Evolutionary conservation across 2,113 vertebrate genomes (phyloP), one percentile per base, ranked within the genome.

Genomic region (Trematocara stigmaticum): DNA sequence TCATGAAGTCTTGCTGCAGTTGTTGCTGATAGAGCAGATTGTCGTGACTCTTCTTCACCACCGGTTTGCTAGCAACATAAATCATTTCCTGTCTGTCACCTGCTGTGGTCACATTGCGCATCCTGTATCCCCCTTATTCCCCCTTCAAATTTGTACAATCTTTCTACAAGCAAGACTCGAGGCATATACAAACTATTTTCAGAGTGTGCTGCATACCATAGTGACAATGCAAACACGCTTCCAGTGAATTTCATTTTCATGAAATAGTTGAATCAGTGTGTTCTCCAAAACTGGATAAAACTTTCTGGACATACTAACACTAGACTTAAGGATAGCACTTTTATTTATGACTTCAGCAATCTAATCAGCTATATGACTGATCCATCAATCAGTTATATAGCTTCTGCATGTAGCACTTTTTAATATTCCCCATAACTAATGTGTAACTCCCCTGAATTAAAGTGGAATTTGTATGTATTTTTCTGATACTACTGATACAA

Each of bases 11-110:
- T 61, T 7, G 7, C 84, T 26, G 76, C 76, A 1, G 79, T 76
- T 40, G 78, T 59, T 81, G 64, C 52, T 38, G 69, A 79, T 52
- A 15, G 55, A 88, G 78, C 40, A 81, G 78, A 79, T 82, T 79
- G 86, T 51, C 78, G 11, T 59, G 84, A 87, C 42, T 53, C 23
- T 53, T 66, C 40, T 16, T 82, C 51, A 20, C 29, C 69, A 47
- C 52, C 34, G 51, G 59, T 76, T 82, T 82, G 51, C 23, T 26
- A 57, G 47, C 23, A 45, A 78, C 87, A 91, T 90, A 61, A 91
- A 92, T 91, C 34, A 88, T 91, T 81, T 89, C 83, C 81, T 47
- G 38, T 78, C 82, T 79, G 74, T 56, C 74, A 81, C 35, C 51
- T 40, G 10, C 56, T 66, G 53, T 6, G 51, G 59, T 71, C 78